phyloP scores from a whole-genome alignment of 1,140 invertebrate species.

The Danaus melanippus region DNA sequence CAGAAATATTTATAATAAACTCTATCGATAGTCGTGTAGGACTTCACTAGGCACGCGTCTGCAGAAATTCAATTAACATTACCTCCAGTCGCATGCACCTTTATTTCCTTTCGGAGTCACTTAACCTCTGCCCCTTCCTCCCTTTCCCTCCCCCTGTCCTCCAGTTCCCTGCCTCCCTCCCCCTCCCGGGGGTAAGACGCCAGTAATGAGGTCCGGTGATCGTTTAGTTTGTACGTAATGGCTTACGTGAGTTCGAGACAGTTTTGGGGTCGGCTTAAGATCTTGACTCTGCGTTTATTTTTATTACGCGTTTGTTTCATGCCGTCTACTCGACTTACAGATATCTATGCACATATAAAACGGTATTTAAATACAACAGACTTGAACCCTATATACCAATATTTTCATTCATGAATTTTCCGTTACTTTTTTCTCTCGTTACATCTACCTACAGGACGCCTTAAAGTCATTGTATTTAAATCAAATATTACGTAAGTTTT shows the following conservation, averaged over 20 bases:
- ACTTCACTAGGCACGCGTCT: slow-evolving; percentile 53
- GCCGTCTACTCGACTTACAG: not conserved
- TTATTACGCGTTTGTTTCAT: slow-evolving; percentile 15
- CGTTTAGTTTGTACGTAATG: slow-evolving; percentile 68
- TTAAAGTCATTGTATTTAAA: no score
- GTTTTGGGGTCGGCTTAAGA: slow-evolving; percentile 24
- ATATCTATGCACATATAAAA: no score
- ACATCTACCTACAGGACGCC: no score
- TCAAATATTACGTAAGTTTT: no score
- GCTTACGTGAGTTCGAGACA: slow-evolving; percentile 55
- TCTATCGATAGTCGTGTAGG: not conserved
- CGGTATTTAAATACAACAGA: no score
- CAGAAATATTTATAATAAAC: not conserved
- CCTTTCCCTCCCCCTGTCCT: slow-evolving; percentile 6
- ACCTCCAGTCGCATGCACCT: slow-evolving; percentile 71
- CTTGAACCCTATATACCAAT: no score
- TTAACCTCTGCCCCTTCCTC: slow-evolving; percentile 30
- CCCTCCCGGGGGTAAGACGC: slow-evolving; percentile 39
- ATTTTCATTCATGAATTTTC: no score
- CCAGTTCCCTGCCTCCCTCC: slow-evolving; percentile 15
- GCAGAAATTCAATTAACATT: slow-evolving; percentile 72
- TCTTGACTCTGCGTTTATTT: slow-evolving; percentile 23
- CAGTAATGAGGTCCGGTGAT: slow-evolving; percentile 67
- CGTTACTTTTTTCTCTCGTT: no score
- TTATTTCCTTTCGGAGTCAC: slow-evolving; percentile 71